Base-by-base conservation (phyloP, 2,888 invertebrate genomes). In the Danaus chrysippus region DNA sequence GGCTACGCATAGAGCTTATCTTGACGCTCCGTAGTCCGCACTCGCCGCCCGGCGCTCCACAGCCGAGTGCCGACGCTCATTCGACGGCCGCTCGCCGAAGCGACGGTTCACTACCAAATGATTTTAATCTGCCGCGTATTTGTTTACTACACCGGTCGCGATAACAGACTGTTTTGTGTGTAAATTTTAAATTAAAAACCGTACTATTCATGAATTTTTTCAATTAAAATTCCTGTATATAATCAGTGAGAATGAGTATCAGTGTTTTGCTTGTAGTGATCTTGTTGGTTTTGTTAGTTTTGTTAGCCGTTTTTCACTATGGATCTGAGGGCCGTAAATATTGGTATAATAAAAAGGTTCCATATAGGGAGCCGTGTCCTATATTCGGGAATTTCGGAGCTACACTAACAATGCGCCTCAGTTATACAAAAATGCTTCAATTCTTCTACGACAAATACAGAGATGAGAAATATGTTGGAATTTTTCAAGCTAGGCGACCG, bases 351-450 rank as follows among this genome's bases (percentile, higher is more conserved):
- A 83, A 77, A 72, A 87, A 89, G 68, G 87, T 91, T 59, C 83
- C 87, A 1, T 91, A 87, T 66, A 83, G 83, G 71, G 87, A 91
- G 67, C 91, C 91, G 42, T 90, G 88, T 58, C 91, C 91, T 1
- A 78, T 91, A 71, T 88, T 91, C 63, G 91, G 91, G n/a, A 91
- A 91, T 71, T 91, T 91, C 66, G 90, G 89, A 43, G 84, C 89
- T 10, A 86, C 84, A 3, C 79, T 90, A 56, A 84, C 77, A 1
- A 86, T 86, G 85, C 81, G 82, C 56, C 75, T 70, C 56, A 90
- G 90, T 71, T 91, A 91, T 68, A 78, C 87, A 12, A 79, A 77
- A 57, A 90, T 81, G 84, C 74, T 90, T 19, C 77, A 85, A 64
- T 79, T 73, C 73, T 86, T 89, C 67, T 91, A 90, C 68, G 77